Base-by-base conservation (phyloP, 2,113 vertebrate genomes). In the Mastomys coucha region DNA sequence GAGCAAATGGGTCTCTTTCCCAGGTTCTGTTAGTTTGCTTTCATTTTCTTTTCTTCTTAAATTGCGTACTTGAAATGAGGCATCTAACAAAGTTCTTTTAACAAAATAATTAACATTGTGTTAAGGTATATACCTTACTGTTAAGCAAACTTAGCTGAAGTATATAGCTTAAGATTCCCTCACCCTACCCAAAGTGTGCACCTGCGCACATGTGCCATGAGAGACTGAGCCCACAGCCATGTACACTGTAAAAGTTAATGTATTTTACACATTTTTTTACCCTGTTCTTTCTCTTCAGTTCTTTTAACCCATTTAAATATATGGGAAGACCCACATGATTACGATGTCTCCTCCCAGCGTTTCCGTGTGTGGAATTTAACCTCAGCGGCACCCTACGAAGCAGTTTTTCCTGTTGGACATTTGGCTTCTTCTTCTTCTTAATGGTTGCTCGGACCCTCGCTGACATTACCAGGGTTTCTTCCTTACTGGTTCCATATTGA, bases 21-120 rank as follows among this genome's bases (percentile, higher is more conserved):
- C 97, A 96, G 91, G 93, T 93, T 97, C 97, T 97, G n/a, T 97
- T 98, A 97, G 85, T 97, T 97, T 98, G 95, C 95, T 96, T 98
- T 98, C 86, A 97, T 17, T 97, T 95, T 97, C 31, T 75, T 45
- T 95, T 72, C 53, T 53, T 88, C 28, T 12, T 33, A 91, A 11
- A 17, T 96, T 84, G 65, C 82, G 9, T 90, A 85, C 73, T 91
- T 88, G 73, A 86, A 97, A 93, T 98, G 65, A 97, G 53, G 96
- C 63, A 51, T 86, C 22, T 45, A 96, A 73, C 80, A 14, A 56
- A 93, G 72, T 90, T 67, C 45, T 95, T 45, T 12, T 24, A 70
- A 92, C 19, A 42, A 76, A 42, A 76, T 33, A 67, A 76, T 22
- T 78, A 94, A 91, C 8, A n/a, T 93, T 96, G 85, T 92, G 70